These are phyloP conservation scores for Rhea pennata DNA, from an alignment of 2,113 vertebrate genomes.

Conservation along the genomic window DNA sequence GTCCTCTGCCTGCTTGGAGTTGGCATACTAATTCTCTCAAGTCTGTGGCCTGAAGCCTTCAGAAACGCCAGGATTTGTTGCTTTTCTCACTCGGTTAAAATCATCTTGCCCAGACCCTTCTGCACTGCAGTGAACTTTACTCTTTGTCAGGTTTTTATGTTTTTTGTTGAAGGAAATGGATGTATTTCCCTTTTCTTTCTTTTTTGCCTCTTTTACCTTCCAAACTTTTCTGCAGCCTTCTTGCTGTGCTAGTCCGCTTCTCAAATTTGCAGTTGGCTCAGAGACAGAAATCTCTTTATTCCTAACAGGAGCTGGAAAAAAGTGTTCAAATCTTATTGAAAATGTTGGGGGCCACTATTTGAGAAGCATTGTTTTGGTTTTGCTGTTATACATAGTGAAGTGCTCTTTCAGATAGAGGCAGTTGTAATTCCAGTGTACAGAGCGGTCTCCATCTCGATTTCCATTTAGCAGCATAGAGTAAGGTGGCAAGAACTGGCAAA, in stretches of 20 bases:
- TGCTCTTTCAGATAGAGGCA: background rate
- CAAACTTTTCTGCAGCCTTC: background rate
- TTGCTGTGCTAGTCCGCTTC: background rate
- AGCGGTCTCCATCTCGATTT: background rate
- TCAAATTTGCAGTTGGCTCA: background rate
- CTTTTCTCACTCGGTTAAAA: background rate
- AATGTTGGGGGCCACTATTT: background rate
- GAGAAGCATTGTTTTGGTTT: slow-evolving; percentile 22
- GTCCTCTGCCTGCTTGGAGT: background rate
- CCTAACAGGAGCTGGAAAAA: background rate
- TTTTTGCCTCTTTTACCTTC: background rate
- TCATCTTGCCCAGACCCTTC: background rate
- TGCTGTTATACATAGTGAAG: background rate
- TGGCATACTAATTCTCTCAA: background rate
- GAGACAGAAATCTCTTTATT: background rate
- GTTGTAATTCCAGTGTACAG: background rate
- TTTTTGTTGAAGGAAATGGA: background rate
- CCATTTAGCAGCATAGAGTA: background rate
- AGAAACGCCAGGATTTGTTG: background rate
- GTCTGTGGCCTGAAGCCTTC: background rate
- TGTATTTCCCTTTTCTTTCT: background rate
- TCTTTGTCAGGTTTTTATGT: background rate
- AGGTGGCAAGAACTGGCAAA: background rate
- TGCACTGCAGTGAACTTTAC: background rate
- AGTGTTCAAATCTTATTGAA: background rate